These are phyloP conservation scores for Colletes latitarsis DNA, from an alignment of 1,140 invertebrate species.

Conservation along the genomic window DNA sequence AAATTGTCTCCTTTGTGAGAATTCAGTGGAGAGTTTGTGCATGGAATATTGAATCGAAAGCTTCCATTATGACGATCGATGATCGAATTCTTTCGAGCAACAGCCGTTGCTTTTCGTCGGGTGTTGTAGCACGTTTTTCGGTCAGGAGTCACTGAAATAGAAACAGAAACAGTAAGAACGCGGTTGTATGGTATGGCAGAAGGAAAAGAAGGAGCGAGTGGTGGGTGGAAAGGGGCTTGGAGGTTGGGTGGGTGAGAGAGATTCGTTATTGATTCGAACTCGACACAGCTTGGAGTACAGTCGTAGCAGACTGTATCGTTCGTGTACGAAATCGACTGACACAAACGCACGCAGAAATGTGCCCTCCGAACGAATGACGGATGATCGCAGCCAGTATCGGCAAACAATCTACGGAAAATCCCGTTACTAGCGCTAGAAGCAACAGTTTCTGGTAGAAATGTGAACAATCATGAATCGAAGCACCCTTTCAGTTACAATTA, in stretches of 20 bases:
- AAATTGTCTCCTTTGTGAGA: background rate
- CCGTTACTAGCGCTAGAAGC: background rate
- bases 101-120: too few species aligned
- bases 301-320: slow-evolving; percentile 45
- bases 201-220: slow-evolving; percentile 8
- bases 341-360: slow-evolving; percentile 36
- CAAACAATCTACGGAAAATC: slow-evolving; percentile 48
- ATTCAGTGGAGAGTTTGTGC: too few species aligned
- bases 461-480: background rate
- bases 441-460: slow-evolving; percentile 8
- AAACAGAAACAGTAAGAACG: slow-evolving; percentile 23
- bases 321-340: slow-evolving; percentile 24
- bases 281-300: slow-evolving; percentile 57
- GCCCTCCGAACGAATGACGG: slow-evolving; percentile 40
- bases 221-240: slow-evolving; percentile 8
- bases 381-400: slow-evolving; percentile 54
- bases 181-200: background rate
- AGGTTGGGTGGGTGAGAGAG: slow-evolving; percentile 25
- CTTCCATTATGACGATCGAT: too few species aligned
- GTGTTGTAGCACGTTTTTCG: background rate
- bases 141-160: slow-evolving; percentile 23
- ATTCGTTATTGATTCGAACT: slow-evolving; percentile 67
- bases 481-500: too few species aligned
- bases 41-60: background rate
- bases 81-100: slow-evolving; percentile 1